Evolutionary conservation across 2,113 vertebrate species (phyloP), one percentile per base, ranked within the genome.

Genomic region (Poeciliopsis occidentalis): DNA sequence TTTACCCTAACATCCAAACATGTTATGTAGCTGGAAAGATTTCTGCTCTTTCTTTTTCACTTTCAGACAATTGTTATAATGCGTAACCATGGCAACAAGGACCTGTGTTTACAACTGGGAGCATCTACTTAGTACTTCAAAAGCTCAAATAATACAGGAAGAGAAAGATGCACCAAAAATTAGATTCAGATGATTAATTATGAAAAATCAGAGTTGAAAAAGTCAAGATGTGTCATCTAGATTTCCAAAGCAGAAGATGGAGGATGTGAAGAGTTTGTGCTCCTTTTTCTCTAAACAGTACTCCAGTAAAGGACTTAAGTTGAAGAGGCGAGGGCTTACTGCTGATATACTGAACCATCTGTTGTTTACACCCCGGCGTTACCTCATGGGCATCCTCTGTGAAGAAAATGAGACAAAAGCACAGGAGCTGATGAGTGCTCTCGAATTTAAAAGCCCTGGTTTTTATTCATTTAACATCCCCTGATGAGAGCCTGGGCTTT

Each of bases 341-440:
- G 39, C 39, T 64, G 75, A 83, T 81, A 80, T 81, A 85, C 57
- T 8, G 1, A 3, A 83, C 83, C 89, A 87, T 86, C 83, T 89
- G 87, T 82, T 89, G 87, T 89, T 88, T 80, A 64, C 51, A 72
- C 44, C 60, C 64, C 60, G 5, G 2, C 22, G 10, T 29, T 76
- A 72, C 76, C 85, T 87, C 57, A 13, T 54, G 75, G 85, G 69
- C 81, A 76, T 87, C 70, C 70, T 87, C 84, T 75, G 80, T 62
- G 75, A 85, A 81, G 78, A 83, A 78, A 84, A 76, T 71, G 68
- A 81, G 77, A 65, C 65, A 31, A 80, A 72, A 60, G 76, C 81
- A 61, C 22, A 64, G 72, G 51, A 74, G 80, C n/a, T 22, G 10
- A 17, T 24, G 17, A 22, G 69, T n/a, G 34, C 44, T 69, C 51